These are phyloP conservation scores for Glyptemys insculpta DNA, from an alignment of 2,797 vertebrate species.

Conservation along the genomic window DNA sequence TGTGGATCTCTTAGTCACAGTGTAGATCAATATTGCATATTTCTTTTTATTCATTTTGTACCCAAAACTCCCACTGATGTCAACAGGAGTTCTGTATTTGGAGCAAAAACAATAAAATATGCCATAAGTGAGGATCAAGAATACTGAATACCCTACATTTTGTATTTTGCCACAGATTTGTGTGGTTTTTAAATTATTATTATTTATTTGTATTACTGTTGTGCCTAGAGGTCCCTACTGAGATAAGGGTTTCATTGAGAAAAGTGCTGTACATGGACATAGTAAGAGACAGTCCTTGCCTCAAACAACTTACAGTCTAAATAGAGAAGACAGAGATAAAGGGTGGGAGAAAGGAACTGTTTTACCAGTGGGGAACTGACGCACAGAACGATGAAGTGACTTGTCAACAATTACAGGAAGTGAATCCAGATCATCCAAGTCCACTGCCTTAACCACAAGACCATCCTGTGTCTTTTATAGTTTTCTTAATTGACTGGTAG, in stretches of 20 bases:
- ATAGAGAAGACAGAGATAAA: neutral
- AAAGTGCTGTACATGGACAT: neutral
- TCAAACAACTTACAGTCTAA: neutral
- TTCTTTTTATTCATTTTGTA: fast-evolving
- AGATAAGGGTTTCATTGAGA: neutral
- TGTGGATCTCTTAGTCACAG: neutral
- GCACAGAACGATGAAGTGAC: neutral
- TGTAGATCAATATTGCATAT: neutral
- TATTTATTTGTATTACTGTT: neutral
- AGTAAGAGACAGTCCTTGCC: neutral
- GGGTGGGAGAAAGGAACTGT: neutral
- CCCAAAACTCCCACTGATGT: neutral
- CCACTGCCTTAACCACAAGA: neutral
- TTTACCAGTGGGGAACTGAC: neutral
- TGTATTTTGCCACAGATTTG: neutral
- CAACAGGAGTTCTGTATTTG: neutral
- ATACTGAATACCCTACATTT: neutral
- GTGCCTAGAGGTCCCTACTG: neutral
- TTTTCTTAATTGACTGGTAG: neutral
- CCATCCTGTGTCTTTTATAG: neutral
- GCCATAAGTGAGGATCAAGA: neutral
- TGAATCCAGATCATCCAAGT: neutral
- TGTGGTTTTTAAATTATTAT: neutral
- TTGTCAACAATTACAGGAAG: neutral
- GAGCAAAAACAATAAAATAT: neutral